phyloP scores from a whole-genome alignment of 2,888 invertebrate genomes.

The Zaprionus obscuricornis region DNA sequence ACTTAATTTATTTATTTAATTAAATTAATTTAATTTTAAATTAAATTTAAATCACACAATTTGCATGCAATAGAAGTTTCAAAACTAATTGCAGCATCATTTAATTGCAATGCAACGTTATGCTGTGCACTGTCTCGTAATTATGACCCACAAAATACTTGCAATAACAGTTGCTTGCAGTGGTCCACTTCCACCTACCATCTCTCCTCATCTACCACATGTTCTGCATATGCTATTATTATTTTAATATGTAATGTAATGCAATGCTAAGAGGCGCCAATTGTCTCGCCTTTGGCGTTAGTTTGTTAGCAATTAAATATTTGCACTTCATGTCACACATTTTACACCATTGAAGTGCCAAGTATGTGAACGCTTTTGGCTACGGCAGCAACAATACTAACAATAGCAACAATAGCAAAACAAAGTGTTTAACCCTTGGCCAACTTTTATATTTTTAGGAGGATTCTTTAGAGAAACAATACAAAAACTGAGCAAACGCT shows the following conservation, averaged over 20 bases:
- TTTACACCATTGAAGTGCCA: constrained; percentile 40
- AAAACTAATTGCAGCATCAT: not conserved
- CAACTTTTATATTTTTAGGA: no score
- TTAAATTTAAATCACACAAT: no score
- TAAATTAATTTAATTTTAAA: no score
- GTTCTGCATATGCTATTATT: constrained; percentile 11
- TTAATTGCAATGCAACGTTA: constrained; percentile 40
- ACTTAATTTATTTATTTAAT: no score
- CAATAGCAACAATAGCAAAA: constrained; percentile 19
- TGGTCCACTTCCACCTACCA: not conserved
- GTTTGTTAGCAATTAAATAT: constrained; percentile 73
- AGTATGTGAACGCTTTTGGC: constrained; percentile 8
- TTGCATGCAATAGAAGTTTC: not conserved
- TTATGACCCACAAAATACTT: constrained; percentile 39
- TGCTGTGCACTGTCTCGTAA: constrained; percentile 14
- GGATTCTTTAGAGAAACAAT: no score
- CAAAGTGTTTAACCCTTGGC: no score
- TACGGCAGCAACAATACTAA: constrained; percentile 7
- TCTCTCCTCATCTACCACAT: constrained; percentile 4
- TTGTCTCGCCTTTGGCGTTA: constrained; percentile 50
- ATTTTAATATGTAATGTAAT: constrained; percentile 15
- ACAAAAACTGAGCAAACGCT: no score
- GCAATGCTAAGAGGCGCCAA: constrained; percentile 56
- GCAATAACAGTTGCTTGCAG: not conserved
- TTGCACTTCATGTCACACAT: constrained; percentile 65